A percentile compares a stretch with the other conserved stretches of the same genome.
Evolutionary conservation across 2,797 vertebrate genomes (phyloP).

Genomic region (Manis crassicaudata): DNA sequence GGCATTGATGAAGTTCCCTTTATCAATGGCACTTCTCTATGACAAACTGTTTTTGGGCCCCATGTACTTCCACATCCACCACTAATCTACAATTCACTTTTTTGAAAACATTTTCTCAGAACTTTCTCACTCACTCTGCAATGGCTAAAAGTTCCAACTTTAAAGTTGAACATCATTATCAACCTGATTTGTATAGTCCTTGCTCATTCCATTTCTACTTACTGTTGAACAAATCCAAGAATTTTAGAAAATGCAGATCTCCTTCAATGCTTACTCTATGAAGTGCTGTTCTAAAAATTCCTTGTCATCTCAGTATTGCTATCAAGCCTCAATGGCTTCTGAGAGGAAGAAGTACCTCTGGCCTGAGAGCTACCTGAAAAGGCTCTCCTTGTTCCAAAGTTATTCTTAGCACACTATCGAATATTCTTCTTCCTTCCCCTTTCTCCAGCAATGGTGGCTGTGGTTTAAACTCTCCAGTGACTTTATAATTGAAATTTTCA

Average conservation of each 20-base stretch:
- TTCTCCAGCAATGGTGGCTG: background rate
- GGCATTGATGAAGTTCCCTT: background rate
- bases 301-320: background rate
- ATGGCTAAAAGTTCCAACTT: background rate
- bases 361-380: background rate
- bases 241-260: background rate
- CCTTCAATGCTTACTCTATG: background rate
- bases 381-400: background rate
- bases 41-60: background rate
- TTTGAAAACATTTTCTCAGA: background rate
- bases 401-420: background rate
- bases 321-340: background rate
- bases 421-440: background rate
- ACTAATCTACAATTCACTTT: background rate
- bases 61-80: background rate
- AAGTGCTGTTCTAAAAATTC: slow-evolving; percentile 38
- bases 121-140: background rate
- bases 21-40: background rate
- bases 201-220: slow-evolving; percentile 46
- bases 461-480: background rate
- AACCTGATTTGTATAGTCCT: background rate
- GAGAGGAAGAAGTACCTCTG: background rate
- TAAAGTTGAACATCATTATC: background rate
- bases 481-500: slow-evolving; percentile 24
- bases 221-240: background rate